These are phyloP conservation scores for Lycodopsis pacificus DNA, from an alignment of 2,797 vertebrate species.

Conservation along the genomic window DNA sequence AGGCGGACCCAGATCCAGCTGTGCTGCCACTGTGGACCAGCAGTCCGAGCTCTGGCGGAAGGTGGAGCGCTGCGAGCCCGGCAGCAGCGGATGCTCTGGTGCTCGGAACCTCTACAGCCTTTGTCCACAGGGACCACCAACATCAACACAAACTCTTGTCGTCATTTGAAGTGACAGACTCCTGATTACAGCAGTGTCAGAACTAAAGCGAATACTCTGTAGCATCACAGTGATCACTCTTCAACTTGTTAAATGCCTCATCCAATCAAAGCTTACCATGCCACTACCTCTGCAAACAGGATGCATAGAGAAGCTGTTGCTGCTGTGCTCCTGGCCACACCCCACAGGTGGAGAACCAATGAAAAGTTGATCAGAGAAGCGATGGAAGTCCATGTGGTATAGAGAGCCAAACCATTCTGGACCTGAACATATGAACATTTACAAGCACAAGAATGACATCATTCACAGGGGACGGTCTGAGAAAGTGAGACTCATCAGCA, in stretches of 20 bases:
- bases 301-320: slow-evolving; percentile 79
- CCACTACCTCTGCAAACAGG: slow-evolving; percentile 76
- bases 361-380: slow-evolving; percentile 89
- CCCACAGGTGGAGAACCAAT: slow-evolving; percentile 82
- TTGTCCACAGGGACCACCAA: no score
- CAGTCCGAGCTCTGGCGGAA: no score
- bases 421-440: slow-evolving; percentile 69
- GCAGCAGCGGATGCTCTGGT: no score
- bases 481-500: not conserved
- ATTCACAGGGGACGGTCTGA: not conserved
- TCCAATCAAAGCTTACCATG: slow-evolving; percentile 70
- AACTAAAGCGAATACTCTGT: not conserved
- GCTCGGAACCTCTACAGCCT: no score
- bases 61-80: no score
- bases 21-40: not conserved
- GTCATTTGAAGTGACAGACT: not conserved
- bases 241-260: not conserved
- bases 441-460: not conserved
- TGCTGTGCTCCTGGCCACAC: slow-evolving; percentile 72
- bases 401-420: slow-evolving; percentile 88
- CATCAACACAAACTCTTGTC: not conserved
- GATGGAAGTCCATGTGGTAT: slow-evolving; percentile 86
- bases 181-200: not conserved
- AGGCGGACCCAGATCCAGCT: not conserved
- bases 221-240: not conserved